Evolutionary conservation across 2,113 vertebrate genomes (phyloP).

Genomic region (Xyliphius kryptos): DNA sequence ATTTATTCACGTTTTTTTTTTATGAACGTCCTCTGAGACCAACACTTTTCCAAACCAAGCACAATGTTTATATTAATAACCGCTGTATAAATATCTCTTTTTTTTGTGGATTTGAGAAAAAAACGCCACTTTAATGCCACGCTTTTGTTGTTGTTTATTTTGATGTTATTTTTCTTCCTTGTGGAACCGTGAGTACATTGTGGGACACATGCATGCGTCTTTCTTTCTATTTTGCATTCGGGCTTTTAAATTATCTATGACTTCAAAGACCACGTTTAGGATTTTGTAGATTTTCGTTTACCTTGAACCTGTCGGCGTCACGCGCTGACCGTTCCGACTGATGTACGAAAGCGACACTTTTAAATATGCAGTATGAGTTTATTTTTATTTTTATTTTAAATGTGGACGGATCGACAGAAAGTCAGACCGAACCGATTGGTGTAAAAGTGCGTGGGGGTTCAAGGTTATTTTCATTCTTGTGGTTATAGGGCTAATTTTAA

Average conservation of each 20-base stretch:
- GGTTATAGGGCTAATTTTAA: constrained; percentile 30
- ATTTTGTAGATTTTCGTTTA: constrained; percentile 27
- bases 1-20: constrained; percentile 19
- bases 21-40: constrained; percentile 33
- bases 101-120: constrained; percentile 42
- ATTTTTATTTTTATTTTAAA: too few relatives aligned
- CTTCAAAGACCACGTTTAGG: constrained; percentile 11
- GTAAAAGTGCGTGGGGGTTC: too few relatives aligned
- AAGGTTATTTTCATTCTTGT: constrained; percentile 31
- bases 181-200: constrained; percentile 57
- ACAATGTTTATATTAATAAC: constrained; percentile 55
- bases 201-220: constrained; percentile 46
- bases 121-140: constrained; percentile 39
- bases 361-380: constrained; percentile 28
- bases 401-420: too few relatives aligned
- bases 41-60: constrained; percentile 50
- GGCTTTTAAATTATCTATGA: too few relatives aligned
- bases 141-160: constrained; percentile 56
- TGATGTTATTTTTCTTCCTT: too few relatives aligned
- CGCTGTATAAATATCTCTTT: constrained; percentile 51
- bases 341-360: constrained; percentile 22
- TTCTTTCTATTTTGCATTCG: constrained; percentile 41
- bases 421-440: too few relatives aligned
- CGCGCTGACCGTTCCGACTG: too few relatives aligned
- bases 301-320: constrained; percentile 26